These are phyloP conservation scores for Colossoma macropomum DNA, from an alignment of 2,113 vertebrate species.

Conservation along the genomic window DNA sequence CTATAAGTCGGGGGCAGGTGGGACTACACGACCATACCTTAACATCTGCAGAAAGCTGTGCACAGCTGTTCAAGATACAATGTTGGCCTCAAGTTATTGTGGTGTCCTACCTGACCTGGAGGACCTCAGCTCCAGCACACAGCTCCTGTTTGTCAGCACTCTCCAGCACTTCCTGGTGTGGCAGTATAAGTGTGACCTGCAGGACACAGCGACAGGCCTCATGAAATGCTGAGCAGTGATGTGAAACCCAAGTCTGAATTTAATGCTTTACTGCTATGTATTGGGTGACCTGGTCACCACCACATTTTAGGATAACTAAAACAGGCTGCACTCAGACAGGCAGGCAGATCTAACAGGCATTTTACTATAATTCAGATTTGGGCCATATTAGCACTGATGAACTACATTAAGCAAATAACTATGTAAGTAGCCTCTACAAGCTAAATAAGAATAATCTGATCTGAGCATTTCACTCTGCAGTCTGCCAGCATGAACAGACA, in stretches of 20 bases:
- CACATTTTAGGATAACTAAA: not conserved
- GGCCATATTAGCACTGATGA: not conserved
- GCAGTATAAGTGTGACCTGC: slow-evolving; percentile 68
- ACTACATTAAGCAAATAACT: not conserved
- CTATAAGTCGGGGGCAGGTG: too few species aligned
- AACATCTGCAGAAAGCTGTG: too few species aligned
- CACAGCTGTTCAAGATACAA: not conserved
- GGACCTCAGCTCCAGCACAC: slow-evolving; percentile 25
- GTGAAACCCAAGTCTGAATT: not conserved
- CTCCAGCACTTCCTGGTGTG: slow-evolving; percentile 44
- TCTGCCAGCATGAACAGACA: not conserved
- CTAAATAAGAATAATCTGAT: not conserved
- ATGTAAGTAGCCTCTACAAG: not conserved
- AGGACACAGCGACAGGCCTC: slow-evolving; percentile 40
- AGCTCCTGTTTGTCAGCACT: slow-evolving; percentile 15
- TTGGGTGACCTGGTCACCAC: not conserved
- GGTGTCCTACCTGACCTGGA: slow-evolving; percentile 28
- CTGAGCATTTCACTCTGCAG: not conserved
- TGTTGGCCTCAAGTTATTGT: not conserved
- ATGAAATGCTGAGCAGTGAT: not conserved
- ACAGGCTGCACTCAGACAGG: not conserved
- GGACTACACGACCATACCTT: not conserved
- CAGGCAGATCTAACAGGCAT: not conserved
- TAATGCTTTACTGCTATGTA: not conserved
- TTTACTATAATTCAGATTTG: not conserved